These are phyloP conservation scores for Lota lota DNA, from an alignment of 2,113 vertebrate species.

Conservation along the genomic window DNA sequence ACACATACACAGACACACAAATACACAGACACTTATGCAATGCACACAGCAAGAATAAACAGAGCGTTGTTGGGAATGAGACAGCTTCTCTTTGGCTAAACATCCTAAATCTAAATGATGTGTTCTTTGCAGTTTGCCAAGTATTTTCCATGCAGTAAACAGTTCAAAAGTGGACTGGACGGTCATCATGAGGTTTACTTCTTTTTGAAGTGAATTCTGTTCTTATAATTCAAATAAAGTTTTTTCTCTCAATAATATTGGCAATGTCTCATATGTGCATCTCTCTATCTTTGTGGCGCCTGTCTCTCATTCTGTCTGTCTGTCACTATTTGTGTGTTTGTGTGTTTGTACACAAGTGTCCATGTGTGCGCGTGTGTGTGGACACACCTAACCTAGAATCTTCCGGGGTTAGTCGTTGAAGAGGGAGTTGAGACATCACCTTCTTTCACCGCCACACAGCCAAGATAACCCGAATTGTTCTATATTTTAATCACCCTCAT, in stretches of 20 bases:
- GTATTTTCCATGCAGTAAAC: no score
- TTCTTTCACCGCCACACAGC: constrained; percentile 1
- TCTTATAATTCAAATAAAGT: neutral
- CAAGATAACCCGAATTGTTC: constrained; percentile 1
- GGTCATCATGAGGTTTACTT: neutral
- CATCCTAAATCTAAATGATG: no score
- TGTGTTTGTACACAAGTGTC: constrained; percentile 3
- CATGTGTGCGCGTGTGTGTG: neutral
- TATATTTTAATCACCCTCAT: constrained; percentile 1
- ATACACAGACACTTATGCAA: neutral
- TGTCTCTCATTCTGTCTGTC: constrained; percentile 21
- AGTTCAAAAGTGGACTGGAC: no score
- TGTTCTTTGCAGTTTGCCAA: no score
- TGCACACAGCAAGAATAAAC: neutral
- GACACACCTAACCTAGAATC: neutral
- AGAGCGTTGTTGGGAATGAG: neutral
- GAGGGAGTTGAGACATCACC: constrained; percentile 14
- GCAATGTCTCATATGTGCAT: neutral
- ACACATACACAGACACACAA: neutral
- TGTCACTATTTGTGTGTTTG: constrained; percentile 4
- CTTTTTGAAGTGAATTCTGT: neutral
- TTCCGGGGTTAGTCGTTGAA: neutral
- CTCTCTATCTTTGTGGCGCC: constrained; percentile 8
- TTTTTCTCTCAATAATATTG: neutral
- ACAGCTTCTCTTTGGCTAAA: neutral